Evolutionary conservation across 2,888 invertebrate species (phyloP), one percentile per base, ranked within the genome.

Genomic region (Hirtodrosophila trivittata): DNA sequence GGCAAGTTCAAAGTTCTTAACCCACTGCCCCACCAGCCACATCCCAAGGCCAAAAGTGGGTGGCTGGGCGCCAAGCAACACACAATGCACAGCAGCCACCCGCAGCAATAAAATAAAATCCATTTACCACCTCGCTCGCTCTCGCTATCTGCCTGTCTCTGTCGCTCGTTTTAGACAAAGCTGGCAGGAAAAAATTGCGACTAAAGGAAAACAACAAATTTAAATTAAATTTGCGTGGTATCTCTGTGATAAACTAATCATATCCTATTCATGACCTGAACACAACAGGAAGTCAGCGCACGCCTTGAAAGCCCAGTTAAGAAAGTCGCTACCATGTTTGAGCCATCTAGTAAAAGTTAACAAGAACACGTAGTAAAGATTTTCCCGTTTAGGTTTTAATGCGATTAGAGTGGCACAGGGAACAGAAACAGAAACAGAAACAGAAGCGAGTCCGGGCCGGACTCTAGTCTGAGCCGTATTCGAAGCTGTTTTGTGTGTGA

Each of bases 361-460:
- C 81, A 83, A 71, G 81, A 74, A 74, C 80, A 86, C 86, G 80
- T 81, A 86, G 77, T 77, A 66, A 58, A 74, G 84, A 84, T 84
- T 78, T 76, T 74, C 64, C 67, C 68, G 54, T 74, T 81, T 80
- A 83, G 86, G 73, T 83, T 76, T 76, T 83, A 86, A 86, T 86
- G 86, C 84, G 80, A 80, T 86, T 86, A 84, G 66, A 78, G 66
- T 62, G 77, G 74, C 39, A 67, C 66, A 60, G 59, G 32, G 32
- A 45, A 41, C 21, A 25, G 33, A 38, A 77, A 46, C 59, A 60
- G 65, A 25, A 57, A 18, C 37, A 54, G 16, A 42, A 46, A 10
- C 38, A n/a, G n/a, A n/a, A n/a, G n/a, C n/a, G n/a, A n/a, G n/a
- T n/a, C n/a, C n/a, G n/a, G n/a, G n/a, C 26, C 5, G 8, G 32